Conservation (phyloP, 2,888 invertebrate species). For the Drosophila parthenogenetica region DNA sequence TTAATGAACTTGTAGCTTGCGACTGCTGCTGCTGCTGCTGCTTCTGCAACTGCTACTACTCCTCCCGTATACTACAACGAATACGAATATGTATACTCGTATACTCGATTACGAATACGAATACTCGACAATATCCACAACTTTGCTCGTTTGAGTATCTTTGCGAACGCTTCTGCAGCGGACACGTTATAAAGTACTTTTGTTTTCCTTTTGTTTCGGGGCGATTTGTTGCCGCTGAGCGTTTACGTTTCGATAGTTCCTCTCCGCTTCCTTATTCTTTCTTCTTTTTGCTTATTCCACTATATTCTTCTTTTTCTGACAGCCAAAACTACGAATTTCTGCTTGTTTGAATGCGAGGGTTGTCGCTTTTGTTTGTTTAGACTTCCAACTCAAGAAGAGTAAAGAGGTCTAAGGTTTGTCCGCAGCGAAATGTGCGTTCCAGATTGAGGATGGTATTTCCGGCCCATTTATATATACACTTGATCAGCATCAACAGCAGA, state of each 20-base stretch:
- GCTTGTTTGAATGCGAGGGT: slow-evolving; percentile 39
- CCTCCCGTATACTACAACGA: slow-evolving; percentile 35
- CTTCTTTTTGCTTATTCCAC: neutral
- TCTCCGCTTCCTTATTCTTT: slow-evolving; percentile 1
- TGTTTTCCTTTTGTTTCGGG: slow-evolving; percentile 70
- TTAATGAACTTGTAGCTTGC: slow-evolving; percentile 80
- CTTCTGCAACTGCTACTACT: slow-evolving; percentile 19
- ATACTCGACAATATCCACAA: slow-evolving; percentile 43
- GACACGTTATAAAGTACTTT: slow-evolving; percentile 73
- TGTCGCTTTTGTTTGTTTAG: too few relatives aligned
- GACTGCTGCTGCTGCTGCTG: slow-evolving; percentile 16
- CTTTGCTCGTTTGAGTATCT: slow-evolving; percentile 53
- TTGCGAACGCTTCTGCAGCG: slow-evolving; percentile 52
- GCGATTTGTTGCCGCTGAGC: slow-evolving; percentile 69
- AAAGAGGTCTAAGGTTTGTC: too few relatives aligned
- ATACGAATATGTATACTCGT: slow-evolving; percentile 29
- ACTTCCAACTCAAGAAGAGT: too few relatives aligned
- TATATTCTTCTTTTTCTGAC: slow-evolving; percentile 57
- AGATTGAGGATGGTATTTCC: too few relatives aligned
- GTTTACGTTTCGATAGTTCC: slow-evolving; percentile 64
- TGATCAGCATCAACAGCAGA: too few relatives aligned
- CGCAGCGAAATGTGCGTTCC: too few relatives aligned
- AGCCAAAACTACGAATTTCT: slow-evolving; percentile 55
- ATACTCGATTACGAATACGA: slow-evolving; percentile 20
- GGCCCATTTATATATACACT: too few relatives aligned